A percentile compares a stretch with the other conserved stretches of the same genome.
phyloP scores from a whole-genome alignment of 2,888 invertebrate species.

The Apamea monoglypha region DNA sequence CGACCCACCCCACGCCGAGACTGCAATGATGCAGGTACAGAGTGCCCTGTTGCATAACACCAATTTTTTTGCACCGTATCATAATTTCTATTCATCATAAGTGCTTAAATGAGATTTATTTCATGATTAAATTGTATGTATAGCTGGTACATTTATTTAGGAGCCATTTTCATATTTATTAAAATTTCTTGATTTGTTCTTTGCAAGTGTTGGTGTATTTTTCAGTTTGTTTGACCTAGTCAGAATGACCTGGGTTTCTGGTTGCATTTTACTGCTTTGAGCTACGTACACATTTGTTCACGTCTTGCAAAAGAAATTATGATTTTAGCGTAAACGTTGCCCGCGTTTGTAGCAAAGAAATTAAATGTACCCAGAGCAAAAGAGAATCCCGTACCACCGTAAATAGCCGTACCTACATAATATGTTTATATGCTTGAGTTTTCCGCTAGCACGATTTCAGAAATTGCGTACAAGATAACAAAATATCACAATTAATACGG shows the following conservation, averaged over 20 bases:
- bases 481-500: slow-evolving; percentile 5
- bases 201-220: not conserved
- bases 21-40: not conserved
- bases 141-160: not conserved
- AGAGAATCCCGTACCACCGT: too few relatives aligned
- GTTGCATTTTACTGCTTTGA: not conserved
- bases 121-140: not conserved
- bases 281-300: not conserved
- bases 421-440: not conserved
- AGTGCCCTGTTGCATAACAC: not conserved
- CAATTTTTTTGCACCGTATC: not conserved
- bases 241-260: not conserved
- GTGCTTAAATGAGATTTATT: too few relatives aligned
- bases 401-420: not conserved
- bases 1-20: not conserved
- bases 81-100: not conserved
- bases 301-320: not conserved
- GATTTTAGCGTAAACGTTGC: not conserved
- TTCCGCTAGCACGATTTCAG: not conserved
- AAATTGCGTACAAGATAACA: slow-evolving; percentile 21
- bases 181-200: not conserved
- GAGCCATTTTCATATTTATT: not conserved
- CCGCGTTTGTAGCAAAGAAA: not conserved
- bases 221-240: not conserved
- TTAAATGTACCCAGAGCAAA: not conserved